phyloP scores from a whole-genome alignment of 2,888 invertebrate genomes.

The Falcaria lacertinaria region DNA sequence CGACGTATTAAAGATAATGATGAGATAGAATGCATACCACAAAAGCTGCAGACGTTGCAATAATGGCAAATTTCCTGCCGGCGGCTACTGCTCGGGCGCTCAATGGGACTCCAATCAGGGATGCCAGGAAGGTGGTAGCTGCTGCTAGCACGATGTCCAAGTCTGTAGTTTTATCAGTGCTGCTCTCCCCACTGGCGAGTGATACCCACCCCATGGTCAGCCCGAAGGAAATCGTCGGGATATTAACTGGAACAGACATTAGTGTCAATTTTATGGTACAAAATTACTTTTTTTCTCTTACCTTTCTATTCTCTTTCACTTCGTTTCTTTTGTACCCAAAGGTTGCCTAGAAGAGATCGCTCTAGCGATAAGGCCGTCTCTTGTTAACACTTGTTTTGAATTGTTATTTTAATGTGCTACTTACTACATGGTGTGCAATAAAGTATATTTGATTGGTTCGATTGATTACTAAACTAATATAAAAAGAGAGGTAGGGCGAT shows the following conservation, averaged over 20 bases:
- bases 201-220: conserved; percentile 63
- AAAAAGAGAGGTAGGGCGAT: too few relatives aligned
- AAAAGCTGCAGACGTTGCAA: conserved; percentile 45
- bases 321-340: too few relatives aligned
- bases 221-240: conserved; percentile 55
- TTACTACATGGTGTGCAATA: too few relatives aligned
- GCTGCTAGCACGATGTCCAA: conserved; percentile 26
- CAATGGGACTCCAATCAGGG: conserved; percentile 46
- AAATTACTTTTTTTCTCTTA: too few relatives aligned
- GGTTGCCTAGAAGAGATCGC: too few relatives aligned
- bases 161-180: conserved; percentile 6
- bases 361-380: too few relatives aligned
- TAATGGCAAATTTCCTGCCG: conserved; percentile 45
- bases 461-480: too few relatives aligned
- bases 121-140: conserved; percentile 37
- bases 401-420: too few relatives aligned
- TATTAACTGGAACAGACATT: conserved; percentile 46
- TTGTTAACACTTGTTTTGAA: too few relatives aligned
- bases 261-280: too few relatives aligned
- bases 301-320: too few relatives aligned
- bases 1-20: not conserved
- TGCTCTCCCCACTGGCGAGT: conserved; percentile 43
- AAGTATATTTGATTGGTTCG: too few relatives aligned
- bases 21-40: conserved; percentile 34
- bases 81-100: conserved; percentile 40